phyloP scores from a whole-genome alignment of 2,113 vertebrate genomes.

The Perccottus glenii region DNA sequence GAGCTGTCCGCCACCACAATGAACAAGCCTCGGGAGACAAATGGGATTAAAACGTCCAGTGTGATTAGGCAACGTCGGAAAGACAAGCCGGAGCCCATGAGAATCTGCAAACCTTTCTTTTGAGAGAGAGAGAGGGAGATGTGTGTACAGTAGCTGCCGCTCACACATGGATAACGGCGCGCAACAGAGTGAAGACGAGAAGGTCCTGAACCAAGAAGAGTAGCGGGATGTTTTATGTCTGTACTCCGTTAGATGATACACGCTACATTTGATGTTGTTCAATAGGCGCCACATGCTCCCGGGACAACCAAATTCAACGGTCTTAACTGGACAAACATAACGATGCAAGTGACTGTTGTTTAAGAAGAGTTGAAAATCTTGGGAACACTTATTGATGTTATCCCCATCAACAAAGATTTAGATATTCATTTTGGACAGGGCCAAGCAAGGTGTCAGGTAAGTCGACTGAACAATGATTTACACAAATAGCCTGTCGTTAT shows the following conservation, averaged over 20 bases:
- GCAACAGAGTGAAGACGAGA: constrained; percentile 22
- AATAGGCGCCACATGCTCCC: constrained; percentile 20
- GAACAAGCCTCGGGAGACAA: constrained; percentile 42
- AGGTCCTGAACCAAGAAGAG: constrained; percentile 26
- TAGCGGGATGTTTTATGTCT: constrained; percentile 25
- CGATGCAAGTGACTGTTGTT: constrained; percentile 22
- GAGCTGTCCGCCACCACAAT: constrained; percentile 64
- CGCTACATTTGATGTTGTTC: constrained; percentile 39
- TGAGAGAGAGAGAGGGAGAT: constrained; percentile 6
- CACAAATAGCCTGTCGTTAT: constrained; percentile 1
- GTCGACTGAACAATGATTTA: background rate
- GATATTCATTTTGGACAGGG: constrained; percentile 64
- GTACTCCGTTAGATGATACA: constrained; percentile 48
- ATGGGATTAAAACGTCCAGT: constrained; percentile 79
- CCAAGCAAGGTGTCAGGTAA: constrained; percentile 78
- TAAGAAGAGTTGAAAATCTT: constrained; percentile 26
- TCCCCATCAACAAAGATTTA: constrained; percentile 30
- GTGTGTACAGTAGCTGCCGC: constrained; percentile 28
- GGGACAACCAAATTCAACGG: background rate
- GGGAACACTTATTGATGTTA: constrained; percentile 53
- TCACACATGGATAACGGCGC: constrained; percentile 50
- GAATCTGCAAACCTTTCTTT: constrained; percentile 39
- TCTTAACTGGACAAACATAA: constrained; percentile 1
- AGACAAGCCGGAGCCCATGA: constrained; percentile 34
- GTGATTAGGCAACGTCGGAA: constrained; percentile 61